Percentiles rank a stretch among this genome's conserved stretches.
These are phyloP conservation scores for Philypnodon macrostomus DNA, from an alignment of 2,797 vertebrate genomes.

Conservation along the genomic window DNA sequence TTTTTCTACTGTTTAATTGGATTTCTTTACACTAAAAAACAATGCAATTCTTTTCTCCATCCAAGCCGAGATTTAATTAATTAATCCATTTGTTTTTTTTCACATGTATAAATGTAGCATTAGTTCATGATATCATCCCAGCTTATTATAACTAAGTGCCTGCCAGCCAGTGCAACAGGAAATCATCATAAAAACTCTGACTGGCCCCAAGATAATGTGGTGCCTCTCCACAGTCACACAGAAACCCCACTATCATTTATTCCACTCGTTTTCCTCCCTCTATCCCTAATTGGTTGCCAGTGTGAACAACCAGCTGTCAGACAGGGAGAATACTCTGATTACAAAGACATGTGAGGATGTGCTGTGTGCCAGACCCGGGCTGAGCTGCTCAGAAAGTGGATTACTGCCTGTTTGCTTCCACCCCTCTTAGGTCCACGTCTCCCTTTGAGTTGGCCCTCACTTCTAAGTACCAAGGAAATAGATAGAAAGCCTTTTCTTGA, in stretches of 20 bases:
- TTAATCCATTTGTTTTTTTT: too few relatives aligned
- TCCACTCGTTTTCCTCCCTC: constrained; percentile 28
- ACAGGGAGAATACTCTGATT: constrained; percentile 56
- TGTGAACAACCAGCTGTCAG: constrained; percentile 65
- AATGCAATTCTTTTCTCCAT: too few relatives aligned
- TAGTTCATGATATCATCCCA: constrained; percentile 24
- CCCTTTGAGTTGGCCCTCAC: constrained; percentile 36
- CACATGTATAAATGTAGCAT: constrained; percentile 28
- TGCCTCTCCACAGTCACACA: constrained; percentile 30
- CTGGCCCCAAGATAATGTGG: constrained; percentile 46
- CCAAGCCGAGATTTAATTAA: too few relatives aligned
- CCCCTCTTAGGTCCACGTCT: constrained; percentile 24
- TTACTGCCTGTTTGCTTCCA: constrained; percentile 46
- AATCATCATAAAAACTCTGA: constrained; percentile 44
- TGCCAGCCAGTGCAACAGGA: constrained; percentile 54
- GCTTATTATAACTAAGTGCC: constrained; percentile 48
- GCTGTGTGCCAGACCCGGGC: constrained; percentile 62
- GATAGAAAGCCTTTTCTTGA: constrained; percentile 54
- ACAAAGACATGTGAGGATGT: constrained; percentile 58
- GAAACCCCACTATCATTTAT: constrained; percentile 28
- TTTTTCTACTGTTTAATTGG: too few relatives aligned
- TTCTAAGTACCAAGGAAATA: constrained; percentile 41
- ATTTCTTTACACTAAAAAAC: too few relatives aligned
- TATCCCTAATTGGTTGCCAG: constrained; percentile 64
- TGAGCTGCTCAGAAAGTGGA: constrained; percentile 56